phyloP scores from a whole-genome alignment of 2,113 vertebrate genomes.

The Agapornis roseicollis region DNA sequence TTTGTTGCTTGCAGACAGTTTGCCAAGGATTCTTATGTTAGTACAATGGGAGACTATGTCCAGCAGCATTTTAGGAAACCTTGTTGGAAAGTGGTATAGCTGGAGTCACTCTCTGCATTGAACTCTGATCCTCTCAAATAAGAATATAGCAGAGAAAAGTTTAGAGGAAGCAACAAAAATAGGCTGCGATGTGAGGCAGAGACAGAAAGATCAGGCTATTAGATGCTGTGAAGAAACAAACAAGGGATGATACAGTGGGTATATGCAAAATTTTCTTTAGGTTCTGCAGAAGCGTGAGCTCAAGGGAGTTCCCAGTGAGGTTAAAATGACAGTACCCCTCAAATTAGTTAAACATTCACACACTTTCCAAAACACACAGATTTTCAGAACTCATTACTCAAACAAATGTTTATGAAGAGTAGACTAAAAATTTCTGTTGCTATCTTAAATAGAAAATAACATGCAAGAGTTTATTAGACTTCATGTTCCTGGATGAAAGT shows the following conservation, averaged over 20 bases:
- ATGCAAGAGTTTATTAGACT: slow-evolving; percentile 21
- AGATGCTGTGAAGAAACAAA: slow-evolving; percentile 11
- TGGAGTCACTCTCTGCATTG: not conserved
- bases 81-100: not conserved
- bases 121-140: not conserved
- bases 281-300: not conserved
- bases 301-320: not conserved
- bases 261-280: slow-evolving; percentile 18
- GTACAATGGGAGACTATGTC: not conserved
- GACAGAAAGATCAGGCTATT: slow-evolving; percentile 34
- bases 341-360: not conserved
- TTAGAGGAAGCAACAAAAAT: slow-evolving; percentile 8
- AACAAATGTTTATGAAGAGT: not conserved
- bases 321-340: slow-evolving; percentile 11
- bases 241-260: not conserved
- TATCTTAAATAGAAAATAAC: not conserved
- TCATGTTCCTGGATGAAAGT: slow-evolving; percentile 22
- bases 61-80: not conserved
- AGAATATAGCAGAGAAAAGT: not conserved
- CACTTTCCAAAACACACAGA: not conserved
- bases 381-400: slow-evolving; percentile 22
- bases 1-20: not conserved
- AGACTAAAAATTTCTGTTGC: not conserved
- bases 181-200: not conserved
- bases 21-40: not conserved